Conservation (phyloP, 2,113 vertebrate genomes). For the Eleginops maclovinus region DNA sequence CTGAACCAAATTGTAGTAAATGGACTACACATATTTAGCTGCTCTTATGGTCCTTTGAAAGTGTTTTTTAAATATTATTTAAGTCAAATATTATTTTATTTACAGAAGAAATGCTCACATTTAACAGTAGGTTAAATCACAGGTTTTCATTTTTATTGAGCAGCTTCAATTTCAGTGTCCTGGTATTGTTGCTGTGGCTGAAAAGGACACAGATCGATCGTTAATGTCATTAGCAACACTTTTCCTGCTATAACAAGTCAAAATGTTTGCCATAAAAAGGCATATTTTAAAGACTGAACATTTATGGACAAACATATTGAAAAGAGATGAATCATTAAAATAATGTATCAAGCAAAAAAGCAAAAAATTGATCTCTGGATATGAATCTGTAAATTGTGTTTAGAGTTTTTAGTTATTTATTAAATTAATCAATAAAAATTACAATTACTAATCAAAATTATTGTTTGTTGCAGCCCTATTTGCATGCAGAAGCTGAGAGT, state of each 20-base stretch:
- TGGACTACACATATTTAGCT: background rate
- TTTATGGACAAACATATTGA: no score
- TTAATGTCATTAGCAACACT: no score
- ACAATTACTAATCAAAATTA: background rate
- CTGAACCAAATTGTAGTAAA: background rate
- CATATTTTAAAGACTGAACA: background rate
- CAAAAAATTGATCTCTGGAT: background rate
- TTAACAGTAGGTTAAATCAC: no score
- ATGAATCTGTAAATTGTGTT: background rate
- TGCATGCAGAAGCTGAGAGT: background rate
- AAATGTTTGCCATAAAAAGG: background rate
- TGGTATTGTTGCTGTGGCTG: no score
- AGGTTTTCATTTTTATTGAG: no score
- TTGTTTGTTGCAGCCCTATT: background rate
- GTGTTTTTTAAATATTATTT: background rate
- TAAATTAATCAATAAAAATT: background rate
- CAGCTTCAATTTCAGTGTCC: no score
- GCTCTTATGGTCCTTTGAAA: background rate
- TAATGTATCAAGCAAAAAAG: background rate
- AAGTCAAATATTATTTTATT: no score
- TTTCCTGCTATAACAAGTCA: no score
- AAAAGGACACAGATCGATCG: no score
- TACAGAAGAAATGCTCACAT: no score
- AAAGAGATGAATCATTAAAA: background rate
- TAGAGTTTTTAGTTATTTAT: background rate